A percentile compares a stretch with the other conserved stretches of the same genome.
Evolutionary conservation across 2,797 vertebrate genomes (phyloP).

Genomic region (Manis pentadactyla): DNA sequence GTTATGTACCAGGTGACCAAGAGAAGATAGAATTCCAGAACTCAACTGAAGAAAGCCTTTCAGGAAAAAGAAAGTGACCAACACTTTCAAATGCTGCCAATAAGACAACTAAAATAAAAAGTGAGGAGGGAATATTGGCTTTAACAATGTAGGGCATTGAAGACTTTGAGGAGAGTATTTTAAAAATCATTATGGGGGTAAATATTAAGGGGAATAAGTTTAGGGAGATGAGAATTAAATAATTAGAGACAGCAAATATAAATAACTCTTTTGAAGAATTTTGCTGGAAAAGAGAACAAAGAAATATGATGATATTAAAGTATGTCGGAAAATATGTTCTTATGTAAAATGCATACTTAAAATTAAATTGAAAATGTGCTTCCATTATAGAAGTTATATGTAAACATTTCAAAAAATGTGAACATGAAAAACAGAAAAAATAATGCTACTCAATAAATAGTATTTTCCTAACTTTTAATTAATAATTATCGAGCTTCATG

Average conservation of each 20-base stretch:
- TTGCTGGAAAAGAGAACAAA: not conserved
- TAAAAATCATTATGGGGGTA: not conserved
- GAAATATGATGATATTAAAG: not conserved
- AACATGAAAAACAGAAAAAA: not conserved
- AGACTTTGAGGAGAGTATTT: not conserved
- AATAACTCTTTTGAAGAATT: not conserved
- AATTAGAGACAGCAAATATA: not conserved
- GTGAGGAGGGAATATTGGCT: not conserved
- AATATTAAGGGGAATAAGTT: not conserved
- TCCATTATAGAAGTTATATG: not conserved
- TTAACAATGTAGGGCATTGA: not conserved
- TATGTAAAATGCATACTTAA: not conserved
- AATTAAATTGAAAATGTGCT: not conserved
- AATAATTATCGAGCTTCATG: not conserved
- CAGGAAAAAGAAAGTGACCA: not conserved
- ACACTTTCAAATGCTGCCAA: not conserved
- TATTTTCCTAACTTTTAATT: slow-evolving; percentile 32
- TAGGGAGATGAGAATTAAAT: not conserved
- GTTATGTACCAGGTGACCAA: not conserved
- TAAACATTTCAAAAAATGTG: not conserved
- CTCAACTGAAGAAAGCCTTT: not conserved
- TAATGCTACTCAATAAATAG: not conserved
- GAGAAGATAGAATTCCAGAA: not conserved
- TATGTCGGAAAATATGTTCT: not conserved
- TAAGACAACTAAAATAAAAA: not conserved